Base-by-base conservation (phyloP, 2,888 invertebrate species). In the Agrochola lychnidis region DNA sequence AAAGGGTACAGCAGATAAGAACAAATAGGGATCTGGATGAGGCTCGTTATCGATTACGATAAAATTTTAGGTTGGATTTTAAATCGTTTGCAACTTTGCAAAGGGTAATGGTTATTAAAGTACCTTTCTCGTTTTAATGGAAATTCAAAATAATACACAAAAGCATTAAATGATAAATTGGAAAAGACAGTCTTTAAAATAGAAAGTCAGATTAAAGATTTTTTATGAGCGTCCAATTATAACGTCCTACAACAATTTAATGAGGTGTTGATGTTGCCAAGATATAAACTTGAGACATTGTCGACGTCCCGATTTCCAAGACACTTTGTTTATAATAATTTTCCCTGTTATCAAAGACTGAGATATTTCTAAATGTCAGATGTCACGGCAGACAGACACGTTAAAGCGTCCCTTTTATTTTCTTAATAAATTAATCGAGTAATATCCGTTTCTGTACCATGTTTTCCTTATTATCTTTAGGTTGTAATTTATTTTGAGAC, bases 371-470 rank as follows among this genome's bases (percentile, higher is more conserved):
- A 57, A 82, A 81, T 82, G 81, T 69, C 75, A 75, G 70, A 76
- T 70, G 82, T 77, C 77, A 74, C 42, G 67, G 59, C 36, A 76
- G 70, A 81, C 22, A 70, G 51, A 81, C 82, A 79, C 80, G 66
- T 70, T 73, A 56, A 73, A 45, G 40, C 51, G 73, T 73, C 72
- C 9, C 66, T 85, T 78, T 81, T 74, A 64, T 85, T 78, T 78
- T 72, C 74, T 57, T 85, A 78, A 83, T 81, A 73, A 83, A 72
- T 74, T 82, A 71, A 85, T 82, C 78, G 62, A 72, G 71, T n/a
- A 62, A 82, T 82, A 70, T 82, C 66, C 86, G 74, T 82, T 78
- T 82, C 76, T 76, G 61, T n/a, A 12, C 12, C 59, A 67, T 70
- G 70, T 83, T 85, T 77, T 83, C 78, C 78, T 82, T 82, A 73